Conservation (phyloP, 2,888 invertebrate species). For the Brenthis hecate region DNA sequence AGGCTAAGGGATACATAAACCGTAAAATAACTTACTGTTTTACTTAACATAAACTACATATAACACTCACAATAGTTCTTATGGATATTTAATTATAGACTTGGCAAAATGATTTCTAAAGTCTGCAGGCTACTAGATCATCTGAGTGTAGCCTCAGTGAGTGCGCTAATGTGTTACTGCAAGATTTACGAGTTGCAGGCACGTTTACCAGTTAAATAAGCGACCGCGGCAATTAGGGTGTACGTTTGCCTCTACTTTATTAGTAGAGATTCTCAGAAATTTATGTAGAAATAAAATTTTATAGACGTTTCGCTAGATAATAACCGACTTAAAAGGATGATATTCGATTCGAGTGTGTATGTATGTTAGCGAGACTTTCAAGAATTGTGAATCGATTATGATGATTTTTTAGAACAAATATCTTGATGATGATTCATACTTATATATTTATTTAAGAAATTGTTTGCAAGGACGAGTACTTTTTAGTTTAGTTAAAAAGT, state of each 20-base stretch:
- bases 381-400: too few species aligned
- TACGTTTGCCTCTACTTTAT: constrained; percentile 4
- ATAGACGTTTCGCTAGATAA: too few species aligned
- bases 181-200: constrained; percentile 35
- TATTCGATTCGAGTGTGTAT: too few species aligned
- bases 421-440: too few species aligned
- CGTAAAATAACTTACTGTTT: constrained; percentile 6
- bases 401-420: too few species aligned
- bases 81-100: constrained; percentile 22
- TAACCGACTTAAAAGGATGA: too few species aligned
- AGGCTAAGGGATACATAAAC: constrained; percentile 1
- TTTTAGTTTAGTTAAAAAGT: too few species aligned
- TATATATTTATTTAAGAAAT: too few species aligned
- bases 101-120: constrained; percentile 29
- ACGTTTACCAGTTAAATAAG: constrained; percentile 31
- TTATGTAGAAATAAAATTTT: too few species aligned
- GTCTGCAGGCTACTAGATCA: constrained; percentile 20
- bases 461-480: too few species aligned
- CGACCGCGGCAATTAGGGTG: constrained; percentile 12
- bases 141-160: constrained; percentile 23
- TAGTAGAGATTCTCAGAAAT: background rate
- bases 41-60: background rate
- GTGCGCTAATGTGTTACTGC: constrained; percentile 32
- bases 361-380: too few species aligned
- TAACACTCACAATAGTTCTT: constrained; percentile 12